Percentiles rank a stretch among this genome's conserved stretches.
Evolutionary conservation across 2,797 vertebrate species (phyloP).

Genomic region (Leuciscus waleckii): DNA sequence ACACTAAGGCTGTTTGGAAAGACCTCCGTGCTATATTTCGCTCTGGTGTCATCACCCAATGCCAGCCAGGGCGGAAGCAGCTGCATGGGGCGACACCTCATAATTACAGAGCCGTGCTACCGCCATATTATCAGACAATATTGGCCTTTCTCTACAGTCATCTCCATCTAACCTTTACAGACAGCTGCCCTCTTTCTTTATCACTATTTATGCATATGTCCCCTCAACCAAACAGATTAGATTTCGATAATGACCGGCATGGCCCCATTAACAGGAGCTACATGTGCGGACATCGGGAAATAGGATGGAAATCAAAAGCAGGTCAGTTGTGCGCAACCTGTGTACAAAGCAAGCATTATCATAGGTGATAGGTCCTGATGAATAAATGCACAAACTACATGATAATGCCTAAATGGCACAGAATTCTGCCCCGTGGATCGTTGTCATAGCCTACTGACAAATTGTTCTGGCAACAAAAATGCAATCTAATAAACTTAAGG

Average conservation of each 20-base stretch:
- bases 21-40: slow-evolving; percentile 65
- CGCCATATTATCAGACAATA: slow-evolving; percentile 73
- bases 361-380: slow-evolving; percentile 45
- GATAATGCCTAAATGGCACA: slow-evolving; percentile 22
- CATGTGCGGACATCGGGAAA: background rate
- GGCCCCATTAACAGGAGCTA: slow-evolving; percentile 27
- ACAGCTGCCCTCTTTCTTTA: slow-evolving; percentile 37
- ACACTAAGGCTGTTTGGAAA: slow-evolving; percentile 62
- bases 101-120: slow-evolving; percentile 74
- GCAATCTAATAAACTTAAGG: background rate
- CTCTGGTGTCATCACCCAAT: slow-evolving; percentile 60
- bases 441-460: slow-evolving; percentile 26
- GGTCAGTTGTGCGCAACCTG: slow-evolving; percentile 43
- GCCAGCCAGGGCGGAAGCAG: slow-evolving; percentile 71
- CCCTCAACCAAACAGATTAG: slow-evolving; percentile 35
- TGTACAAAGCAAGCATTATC: slow-evolving; percentile 36
- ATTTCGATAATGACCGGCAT: slow-evolving; percentile 41
- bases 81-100: slow-evolving; percentile 71
- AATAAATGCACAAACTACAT: slow-evolving; percentile 42
- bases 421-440: background rate
- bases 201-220: slow-evolving; percentile 40
- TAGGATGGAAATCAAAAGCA: slow-evolving; percentile 13
- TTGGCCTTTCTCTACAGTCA: slow-evolving; percentile 63
- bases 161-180: slow-evolving; percentile 55
- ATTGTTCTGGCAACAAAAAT: background rate